A percentile compares a stretch with the other conserved stretches of the same genome.
Conservation (phyloP, 1,140 invertebrate species). For the Euborellia annulipes region DNA sequence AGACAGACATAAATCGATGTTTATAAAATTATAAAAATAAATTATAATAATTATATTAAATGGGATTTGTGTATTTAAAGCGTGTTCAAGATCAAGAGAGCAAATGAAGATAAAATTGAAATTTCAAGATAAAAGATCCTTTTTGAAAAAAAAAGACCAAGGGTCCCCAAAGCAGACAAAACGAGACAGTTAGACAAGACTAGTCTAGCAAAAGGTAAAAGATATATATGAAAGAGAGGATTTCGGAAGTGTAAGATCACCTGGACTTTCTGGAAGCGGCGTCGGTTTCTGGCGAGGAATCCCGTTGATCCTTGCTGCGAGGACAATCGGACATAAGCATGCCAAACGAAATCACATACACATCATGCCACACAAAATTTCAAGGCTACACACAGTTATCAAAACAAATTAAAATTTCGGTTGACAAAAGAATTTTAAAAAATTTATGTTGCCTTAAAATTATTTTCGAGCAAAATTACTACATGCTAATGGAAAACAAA, state of each 20-base stretch:
- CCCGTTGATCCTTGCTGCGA: conserved; percentile 18
- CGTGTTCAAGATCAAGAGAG: conserved; percentile 2
- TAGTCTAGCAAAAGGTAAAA: background rate
- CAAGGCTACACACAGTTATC: conserved; percentile 3
- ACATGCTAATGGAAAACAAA: no score
- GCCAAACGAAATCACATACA: no score
- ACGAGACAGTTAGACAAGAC: background rate
- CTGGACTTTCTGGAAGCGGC: conserved; percentile 27
- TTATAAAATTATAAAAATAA: no score
- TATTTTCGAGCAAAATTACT: no score
- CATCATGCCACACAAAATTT: conserved; percentile 2
- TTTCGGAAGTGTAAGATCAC: conserved; percentile 15
- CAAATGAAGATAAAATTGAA: conserved; percentile 7
- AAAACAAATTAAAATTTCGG: conserved; percentile 1
- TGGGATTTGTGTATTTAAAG: no score
- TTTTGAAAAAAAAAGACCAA: conserved; percentile 7
- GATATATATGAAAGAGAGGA: conserved; percentile 8
- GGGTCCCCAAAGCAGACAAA: background rate
- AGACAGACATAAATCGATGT: no score
- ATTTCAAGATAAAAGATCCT: no score
- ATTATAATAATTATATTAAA: no score
- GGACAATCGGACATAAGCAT: conserved; percentile 7
- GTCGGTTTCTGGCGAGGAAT: conserved; percentile 29
- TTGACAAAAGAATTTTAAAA: no score
- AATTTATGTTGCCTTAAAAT: no score